phyloP scores from a whole-genome alignment of 2,888 invertebrate genomes.

The Eristalis arbustorum region DNA sequence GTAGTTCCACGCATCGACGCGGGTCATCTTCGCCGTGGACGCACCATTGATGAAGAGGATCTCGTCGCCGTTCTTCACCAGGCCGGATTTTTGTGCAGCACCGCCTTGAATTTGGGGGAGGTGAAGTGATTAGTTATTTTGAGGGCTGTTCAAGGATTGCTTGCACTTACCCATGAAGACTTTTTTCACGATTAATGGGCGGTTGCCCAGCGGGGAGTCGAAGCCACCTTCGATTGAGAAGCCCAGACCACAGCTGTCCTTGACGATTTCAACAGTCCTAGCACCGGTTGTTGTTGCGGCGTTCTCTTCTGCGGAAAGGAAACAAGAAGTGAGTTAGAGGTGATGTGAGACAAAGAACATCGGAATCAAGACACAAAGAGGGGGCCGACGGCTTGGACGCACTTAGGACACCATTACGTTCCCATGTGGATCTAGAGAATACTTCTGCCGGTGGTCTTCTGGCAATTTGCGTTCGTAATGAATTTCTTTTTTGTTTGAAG shows the following conservation, averaged over 20 bases:
- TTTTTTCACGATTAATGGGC: slow-evolving; percentile 94
- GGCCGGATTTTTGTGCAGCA: slow-evolving; percentile 92
- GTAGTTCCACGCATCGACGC: slow-evolving; percentile 96
- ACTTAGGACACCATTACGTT: too few relatives aligned
- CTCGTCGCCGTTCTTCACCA: slow-evolving; percentile 92
- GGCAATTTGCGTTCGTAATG: slow-evolving; percentile 7
- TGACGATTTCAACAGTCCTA: slow-evolving; percentile 78
- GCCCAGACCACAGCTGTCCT: slow-evolving; percentile 93
- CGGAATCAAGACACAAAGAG: too few relatives aligned
- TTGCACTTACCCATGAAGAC: slow-evolving; percentile 91
- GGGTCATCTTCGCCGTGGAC: slow-evolving; percentile 90
- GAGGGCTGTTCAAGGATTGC: neutral
- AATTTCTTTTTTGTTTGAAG: slow-evolving; percentile 21
- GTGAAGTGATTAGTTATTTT: neutral
- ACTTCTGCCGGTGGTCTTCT: neutral
- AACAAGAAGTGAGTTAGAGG: neutral
- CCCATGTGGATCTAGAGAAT: too few relatives aligned
- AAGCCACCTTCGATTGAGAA: slow-evolving; percentile 97
- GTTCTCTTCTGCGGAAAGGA: slow-evolving; percentile 74
- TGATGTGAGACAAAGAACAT: too few relatives aligned
- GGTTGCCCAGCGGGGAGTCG: slow-evolving; percentile 93
- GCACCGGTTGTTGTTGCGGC: slow-evolving; percentile 73
- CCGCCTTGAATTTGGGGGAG: slow-evolving; percentile 84
- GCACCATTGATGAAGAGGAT: slow-evolving; percentile 90
- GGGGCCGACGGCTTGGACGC: too few relatives aligned